Evolutionary conservation across 1,140 invertebrate genomes (phyloP), one percentile per base, ranked within the genome.

Genomic region (Nasonia vitripennis): DNA sequence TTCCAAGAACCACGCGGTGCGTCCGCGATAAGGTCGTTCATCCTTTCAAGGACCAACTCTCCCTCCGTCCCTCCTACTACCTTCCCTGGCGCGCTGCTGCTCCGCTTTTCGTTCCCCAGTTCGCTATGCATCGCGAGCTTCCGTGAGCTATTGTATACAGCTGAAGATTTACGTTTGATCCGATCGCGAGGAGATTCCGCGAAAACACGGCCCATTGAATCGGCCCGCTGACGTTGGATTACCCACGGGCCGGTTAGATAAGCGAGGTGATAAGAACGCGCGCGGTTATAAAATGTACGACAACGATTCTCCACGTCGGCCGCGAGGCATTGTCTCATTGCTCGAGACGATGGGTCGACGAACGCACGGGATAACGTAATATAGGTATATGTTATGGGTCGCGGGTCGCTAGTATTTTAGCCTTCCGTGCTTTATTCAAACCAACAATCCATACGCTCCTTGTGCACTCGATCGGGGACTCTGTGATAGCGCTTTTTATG

Each of bases 11-110:
- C 45, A 71, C 45, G 41, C 74, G 31, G 11, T 41, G 51, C 34
- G 27, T 62, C 81, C 81, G 73, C 11, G 51, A 6, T 79, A 79
- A 79, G 83, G 83, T 84, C 83, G 55, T 84, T 84, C 83, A 84
- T 84, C 83, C 77, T 84, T 84, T 84, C 83, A 84, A 84, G 83
- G 83, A 84, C 83, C 45, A 45, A 77, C 12, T 83, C 55, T 74
- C 10, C 67, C 71, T 83, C 73, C 31, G 14, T 77, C 10, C 62
- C 10, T 45, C 37, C 45, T 10, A 48, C 45, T 10, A 48, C 67
- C 48, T 37, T 48, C 23, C 27, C 31, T 82, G 48, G 12, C 41
- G 31, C 9, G 67, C 10, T 68, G 17, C 55, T 62, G 14, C 55
- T 62, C 55, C 3, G 55, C 55, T 62, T 62, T 62, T 62, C 55